Base-by-base conservation (phyloP, 2,113 vertebrate genomes). In the Phaethon lepturus region DNA sequence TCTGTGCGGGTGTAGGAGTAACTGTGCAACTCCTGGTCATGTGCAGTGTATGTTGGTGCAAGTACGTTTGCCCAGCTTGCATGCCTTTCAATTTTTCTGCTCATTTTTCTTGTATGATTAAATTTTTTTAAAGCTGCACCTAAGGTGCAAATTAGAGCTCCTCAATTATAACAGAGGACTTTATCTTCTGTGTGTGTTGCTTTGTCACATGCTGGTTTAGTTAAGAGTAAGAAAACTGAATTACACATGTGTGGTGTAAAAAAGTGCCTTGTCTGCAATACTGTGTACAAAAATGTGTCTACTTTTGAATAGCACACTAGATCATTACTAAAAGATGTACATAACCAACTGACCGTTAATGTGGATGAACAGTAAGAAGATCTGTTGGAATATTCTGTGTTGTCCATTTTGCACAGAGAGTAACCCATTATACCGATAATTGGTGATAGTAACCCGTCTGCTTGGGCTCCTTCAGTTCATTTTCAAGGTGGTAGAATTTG, bases 221-320 rank as follows among this genome's bases (percentile, higher is more conserved):
- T 35, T 91, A 31, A 47, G 44, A 23, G 24, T 78, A 45, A 73
- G 66, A 56, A 85, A 55, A 50, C 20, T 8, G 28, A 45, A 0
- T 78, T n/a, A 60, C 8, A 7, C 0, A 2, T 47, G 1, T 0
- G 0, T n/a, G 29, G 17, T 66, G 14, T 53, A 33, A 82, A 66
- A 77, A 53, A 18, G 3, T 38, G n/a, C 40, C 23, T 60, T 44
- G 24, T 62, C 6, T 83, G 55, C 38, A 55, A 7, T 42, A 33
- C 17, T 23, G 7, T 2, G 2, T 42, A 28, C 24, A n/a, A 28
- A 68, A 44, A 31, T 1, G 17, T 2, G 3, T 29, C 26, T 74
- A 3, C 28, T 44, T 69, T 16, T 62, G 52, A 44, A 7, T 11
- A 40, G 52, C 13, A 20, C 12, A 2, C 33, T 59, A 10, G 28